Evolutionary conservation across 2,797 vertebrate genomes (phyloP), one percentile per base, ranked within the genome.

Genomic region (Philypnodon macrostomus): DNA sequence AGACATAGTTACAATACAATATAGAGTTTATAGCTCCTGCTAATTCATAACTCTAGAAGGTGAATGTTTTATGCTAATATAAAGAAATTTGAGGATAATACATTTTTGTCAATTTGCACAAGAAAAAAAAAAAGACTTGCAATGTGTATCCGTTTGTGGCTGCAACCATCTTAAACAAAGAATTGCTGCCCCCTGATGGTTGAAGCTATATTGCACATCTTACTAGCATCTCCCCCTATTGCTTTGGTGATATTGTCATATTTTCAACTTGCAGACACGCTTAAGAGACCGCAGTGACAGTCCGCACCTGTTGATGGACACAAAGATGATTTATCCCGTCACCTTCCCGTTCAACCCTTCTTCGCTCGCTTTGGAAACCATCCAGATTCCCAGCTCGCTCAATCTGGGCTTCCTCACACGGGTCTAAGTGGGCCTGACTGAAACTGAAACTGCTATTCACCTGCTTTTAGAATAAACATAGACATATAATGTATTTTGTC

Each of bases 321-420:
- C 95, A 3, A 98, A 98, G 85, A 89, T 96, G 72, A 98, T 96
- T 78, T 98, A 97, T 24, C 97, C 96, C 0, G 95, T 99, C 70
- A 98, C 95, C 27, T 98, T 99, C 73, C 96, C 97, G 0, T 98
- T 98, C 72, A 98, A 89, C 72, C 96, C 96, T 0, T 99, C 97
- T 58, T 92, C 94, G 32, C 89, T 99, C 4, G 94, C 94, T 1
- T 84, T 99, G 72, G 97, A 99, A 86, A 98, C 95, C 82, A 97
- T 99, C 85, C 96, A 98, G 87, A 95, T 99, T 73, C 96, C 97
- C 18, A 27, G 87, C 76, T 98, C 95, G 27, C 90, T 99, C 73
- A 94, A 95, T 67, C 85, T 99, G 79, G 84, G 66, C 29, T 98
- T 99, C 91, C 94, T 98, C 60, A 85, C 90, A 1, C 93, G 95